Base-by-base conservation (phyloP, 1,140 invertebrate species). In the Archegozetes longisetosus region DNA sequence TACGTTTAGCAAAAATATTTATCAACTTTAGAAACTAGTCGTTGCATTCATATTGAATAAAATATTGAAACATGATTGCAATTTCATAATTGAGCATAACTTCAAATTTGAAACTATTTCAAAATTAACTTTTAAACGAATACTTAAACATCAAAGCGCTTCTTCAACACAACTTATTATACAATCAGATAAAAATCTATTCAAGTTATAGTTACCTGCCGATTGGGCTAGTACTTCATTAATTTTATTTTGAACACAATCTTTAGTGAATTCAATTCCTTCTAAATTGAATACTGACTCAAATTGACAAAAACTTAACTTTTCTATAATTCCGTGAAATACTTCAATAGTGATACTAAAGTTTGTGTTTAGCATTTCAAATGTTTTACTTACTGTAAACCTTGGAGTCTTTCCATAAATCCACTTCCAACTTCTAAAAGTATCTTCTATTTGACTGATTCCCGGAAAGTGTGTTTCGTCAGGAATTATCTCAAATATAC, bases 401-500 rank as follows among this genome's bases (percentile, higher is more conserved):
- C 81, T 80, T 0, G 90, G 90, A 1, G 88, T 88, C 69, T 81
- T 83, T n/a, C 86, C 90, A 72, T 79, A 90, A 55, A 80, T 79
- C 89, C 88, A 94, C 53, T 88, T 79, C 88, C 89, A 94, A 17
- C 80, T 82, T 61, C 74, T 68, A 25, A 90, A 79, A 61, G 84
- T 78, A 48, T 78, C 70, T 48, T 76, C 76, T 59, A 86, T 77
- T 57, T 76, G 68, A 25, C 76, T 67, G 13, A 92, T 76, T 66
- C 85, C 88, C 70, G 86, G 85, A 70, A 88, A 93, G 81, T 82
- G 85, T 54, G 84, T 79, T 65, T 91, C 84, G 0, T 82, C 53
- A 3, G n/a, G n/a, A n/a, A n/a, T n/a, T n/a, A n/a, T n/a, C n/a
- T n/a, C n/a, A n/a, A n/a, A n/a, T n/a, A n/a, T n/a, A n/a, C n/a